A percentile compares a stretch with the other conserved stretches of the same genome.
Conservation (phyloP, 2,797 vertebrate species). For the Danio albolineatus region DNA sequence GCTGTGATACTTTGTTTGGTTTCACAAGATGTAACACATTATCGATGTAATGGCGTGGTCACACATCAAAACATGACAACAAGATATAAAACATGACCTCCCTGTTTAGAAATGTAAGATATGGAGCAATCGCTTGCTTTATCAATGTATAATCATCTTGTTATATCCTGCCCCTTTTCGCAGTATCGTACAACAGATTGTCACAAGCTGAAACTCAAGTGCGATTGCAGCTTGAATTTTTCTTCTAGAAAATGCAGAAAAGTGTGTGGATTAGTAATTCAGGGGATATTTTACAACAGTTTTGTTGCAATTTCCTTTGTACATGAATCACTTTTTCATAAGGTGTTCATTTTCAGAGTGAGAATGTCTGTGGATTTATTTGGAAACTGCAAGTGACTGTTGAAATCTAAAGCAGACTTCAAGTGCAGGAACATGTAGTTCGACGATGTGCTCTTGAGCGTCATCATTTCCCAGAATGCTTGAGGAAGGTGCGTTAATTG, state of each 20-base stretch:
- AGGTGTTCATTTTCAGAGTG: conserved; percentile 38
- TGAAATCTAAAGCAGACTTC: conserved; percentile 41
- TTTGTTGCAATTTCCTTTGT: background rate
- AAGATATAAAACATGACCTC: no score
- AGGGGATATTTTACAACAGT: background rate
- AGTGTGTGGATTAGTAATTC: conserved; percentile 7
- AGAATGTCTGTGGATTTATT: background rate
- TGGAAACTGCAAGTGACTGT: conserved; percentile 21
- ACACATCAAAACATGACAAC: no score
- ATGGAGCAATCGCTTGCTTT: no score
- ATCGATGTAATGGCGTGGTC: background rate
- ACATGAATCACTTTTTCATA: conserved; percentile 34
- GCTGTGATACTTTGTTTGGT: background rate
- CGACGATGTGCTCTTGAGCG: conserved; percentile 45
- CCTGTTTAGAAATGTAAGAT: no score
- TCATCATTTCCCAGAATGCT: conserved; percentile 69
- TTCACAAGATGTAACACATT: conserved; percentile 5
- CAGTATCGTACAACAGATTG: no score
- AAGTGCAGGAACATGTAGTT: conserved; percentile 47
- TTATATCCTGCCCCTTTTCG: no score
- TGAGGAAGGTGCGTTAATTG: conserved; percentile 70
- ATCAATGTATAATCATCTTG: no score
- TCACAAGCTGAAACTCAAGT: no score
- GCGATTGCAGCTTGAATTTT: no score
- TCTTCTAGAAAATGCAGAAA: background rate